A percentile compares a stretch with the other conserved stretches of the same genome.
Evolutionary conservation across 1,140 invertebrate species (phyloP).

Genomic region (Episyrphus balteatus): DNA sequence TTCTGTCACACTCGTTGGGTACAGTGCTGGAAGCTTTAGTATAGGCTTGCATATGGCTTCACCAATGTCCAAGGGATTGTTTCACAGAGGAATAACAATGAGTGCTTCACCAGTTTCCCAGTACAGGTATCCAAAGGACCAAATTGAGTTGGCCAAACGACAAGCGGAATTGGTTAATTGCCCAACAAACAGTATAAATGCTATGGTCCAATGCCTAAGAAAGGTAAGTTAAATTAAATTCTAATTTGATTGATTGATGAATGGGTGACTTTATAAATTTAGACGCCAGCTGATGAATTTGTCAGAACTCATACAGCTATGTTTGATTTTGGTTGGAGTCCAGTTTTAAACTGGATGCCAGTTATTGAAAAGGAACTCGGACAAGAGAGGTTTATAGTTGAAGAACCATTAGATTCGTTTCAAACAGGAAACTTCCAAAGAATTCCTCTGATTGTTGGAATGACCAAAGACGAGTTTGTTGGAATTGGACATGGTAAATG

Average conservation of each 20-base stretch:
- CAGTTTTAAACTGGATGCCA: slow-evolving; percentile 48
- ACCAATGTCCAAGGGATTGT: slow-evolving; percentile 41
- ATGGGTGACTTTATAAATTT: neutral
- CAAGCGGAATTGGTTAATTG: slow-evolving; percentile 58
- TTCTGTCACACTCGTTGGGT: slow-evolving; percentile 54
- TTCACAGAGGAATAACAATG: slow-evolving; percentile 43
- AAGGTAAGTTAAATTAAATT: slow-evolving; percentile 24
- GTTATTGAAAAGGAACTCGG: slow-evolving; percentile 56
- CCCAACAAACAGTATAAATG: slow-evolving; percentile 42
- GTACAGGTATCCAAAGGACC: slow-evolving; percentile 27
- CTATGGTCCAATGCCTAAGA: slow-evolving; percentile 44
- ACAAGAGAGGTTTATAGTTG: slow-evolving; percentile 51
- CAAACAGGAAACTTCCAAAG: slow-evolving; percentile 45
- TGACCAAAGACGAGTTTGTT: slow-evolving; percentile 55
- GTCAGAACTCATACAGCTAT: slow-evolving; percentile 36
- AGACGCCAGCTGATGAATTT: slow-evolving; percentile 41
- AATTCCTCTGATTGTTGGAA: slow-evolving; percentile 54
- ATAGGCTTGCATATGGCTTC: slow-evolving; percentile 42
- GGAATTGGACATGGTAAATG: slow-evolving; percentile 38
- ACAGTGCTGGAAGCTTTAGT: slow-evolving; percentile 45
- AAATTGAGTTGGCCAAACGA: slow-evolving; percentile 47
- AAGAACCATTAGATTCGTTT: slow-evolving; percentile 47
- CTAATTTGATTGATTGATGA: too few relatives aligned
- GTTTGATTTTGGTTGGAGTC: slow-evolving; percentile 41
- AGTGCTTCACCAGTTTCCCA: slow-evolving; percentile 41